Evolutionary conservation across 2,888 invertebrate species (phyloP).

Genomic region (Phortica okadai): DNA sequence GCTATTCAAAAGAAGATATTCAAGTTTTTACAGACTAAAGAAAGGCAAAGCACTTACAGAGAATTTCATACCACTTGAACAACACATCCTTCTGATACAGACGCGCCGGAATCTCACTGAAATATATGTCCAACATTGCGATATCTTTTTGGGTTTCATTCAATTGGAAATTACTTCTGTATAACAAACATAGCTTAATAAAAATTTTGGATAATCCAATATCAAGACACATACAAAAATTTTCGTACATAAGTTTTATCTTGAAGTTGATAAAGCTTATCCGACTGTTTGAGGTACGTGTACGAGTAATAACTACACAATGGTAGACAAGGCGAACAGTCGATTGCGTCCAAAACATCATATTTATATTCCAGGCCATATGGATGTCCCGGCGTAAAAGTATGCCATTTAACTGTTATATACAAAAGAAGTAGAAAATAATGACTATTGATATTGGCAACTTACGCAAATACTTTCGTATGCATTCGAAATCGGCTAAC

Average conservation of each 20-base stretch:
- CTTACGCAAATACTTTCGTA: conserved; percentile 49
- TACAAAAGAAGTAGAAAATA: too few relatives aligned
- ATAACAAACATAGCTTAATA: neutral
- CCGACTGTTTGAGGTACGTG: conserved; percentile 49
- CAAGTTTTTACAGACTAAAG: neutral
- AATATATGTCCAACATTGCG: conserved; percentile 51
- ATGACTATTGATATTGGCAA: conserved; percentile 29
- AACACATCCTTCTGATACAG: conserved; percentile 60
- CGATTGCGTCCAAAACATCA: conserved; percentile 21
- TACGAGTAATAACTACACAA: conserved; percentile 61
- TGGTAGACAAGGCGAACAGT: conserved; percentile 62
- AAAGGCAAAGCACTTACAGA: conserved; percentile 60
- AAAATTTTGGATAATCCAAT: conserved; percentile 14
- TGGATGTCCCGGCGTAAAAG: too few relatives aligned
- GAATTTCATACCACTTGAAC: conserved; percentile 66
- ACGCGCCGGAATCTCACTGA: conserved; percentile 45
- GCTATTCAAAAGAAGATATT: conserved; percentile 51
- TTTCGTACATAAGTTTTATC: neutral
- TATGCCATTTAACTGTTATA: conserved; percentile 32
- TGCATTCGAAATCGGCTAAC: conserved; percentile 58
- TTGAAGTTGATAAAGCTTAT: conserved; percentile 26
- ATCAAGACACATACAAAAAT: conserved; percentile 49
- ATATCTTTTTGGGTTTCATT: neutral
- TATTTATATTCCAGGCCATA: too few relatives aligned
- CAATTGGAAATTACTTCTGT: too few relatives aligned